Conservation (phyloP, 2,113 vertebrate species). For the Mesocricetus auratus region DNA sequence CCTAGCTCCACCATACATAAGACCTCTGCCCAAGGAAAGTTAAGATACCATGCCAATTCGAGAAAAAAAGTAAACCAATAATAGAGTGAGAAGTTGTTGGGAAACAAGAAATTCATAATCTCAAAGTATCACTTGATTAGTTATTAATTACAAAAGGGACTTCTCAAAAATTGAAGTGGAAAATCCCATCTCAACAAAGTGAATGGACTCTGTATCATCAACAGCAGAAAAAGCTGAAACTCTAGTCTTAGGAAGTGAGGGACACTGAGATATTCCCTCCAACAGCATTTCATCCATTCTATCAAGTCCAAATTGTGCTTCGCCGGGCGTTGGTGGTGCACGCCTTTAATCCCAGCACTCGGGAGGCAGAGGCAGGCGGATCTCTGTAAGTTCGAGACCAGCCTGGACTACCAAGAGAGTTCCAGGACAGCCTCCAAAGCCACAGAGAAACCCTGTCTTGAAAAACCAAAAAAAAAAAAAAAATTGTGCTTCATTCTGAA, state of each 20-base stretch:
- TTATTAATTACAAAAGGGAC: background rate
- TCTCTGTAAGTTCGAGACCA: too few relatives aligned
- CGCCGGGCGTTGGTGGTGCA: too few relatives aligned
- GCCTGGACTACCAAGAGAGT: too few relatives aligned
- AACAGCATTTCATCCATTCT: background rate
- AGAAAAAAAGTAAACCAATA: background rate
- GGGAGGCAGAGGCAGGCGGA: too few relatives aligned
- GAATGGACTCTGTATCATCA: background rate
- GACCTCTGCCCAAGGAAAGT: background rate
- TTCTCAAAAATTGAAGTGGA: background rate
- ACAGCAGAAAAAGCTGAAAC: background rate
- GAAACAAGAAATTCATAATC: background rate
- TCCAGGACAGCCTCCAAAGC: too few relatives aligned
- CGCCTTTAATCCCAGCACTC: too few relatives aligned
- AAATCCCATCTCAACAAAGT: background rate
- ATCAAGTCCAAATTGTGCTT: background rate
- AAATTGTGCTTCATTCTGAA: background rate
- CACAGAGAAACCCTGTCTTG: too few relatives aligned
- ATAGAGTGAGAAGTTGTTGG: background rate
- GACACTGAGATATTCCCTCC: too few relatives aligned
- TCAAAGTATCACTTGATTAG: background rate
- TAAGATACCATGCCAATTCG: background rate
- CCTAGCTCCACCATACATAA: background rate
- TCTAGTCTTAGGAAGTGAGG: background rate
- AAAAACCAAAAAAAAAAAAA: too few relatives aligned